These are phyloP conservation scores for Mormyrops boulengeri DNA, from an alignment of 2,797 vertebrate genomes.

Conservation along the genomic window DNA sequence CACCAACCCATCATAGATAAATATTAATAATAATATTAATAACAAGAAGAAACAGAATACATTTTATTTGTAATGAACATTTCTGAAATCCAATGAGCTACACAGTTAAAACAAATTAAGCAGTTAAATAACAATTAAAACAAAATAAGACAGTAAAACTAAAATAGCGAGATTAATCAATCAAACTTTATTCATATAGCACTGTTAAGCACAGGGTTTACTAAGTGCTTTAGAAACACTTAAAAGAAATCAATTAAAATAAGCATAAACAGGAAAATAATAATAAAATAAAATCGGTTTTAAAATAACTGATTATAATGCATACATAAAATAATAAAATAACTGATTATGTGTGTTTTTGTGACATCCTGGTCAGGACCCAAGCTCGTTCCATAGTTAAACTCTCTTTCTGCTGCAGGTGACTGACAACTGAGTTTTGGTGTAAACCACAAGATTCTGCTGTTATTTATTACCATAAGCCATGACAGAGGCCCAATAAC, in stretches of 20 bases:
- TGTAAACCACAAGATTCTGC: background rate
- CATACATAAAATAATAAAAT: too few relatives aligned
- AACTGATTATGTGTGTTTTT: background rate
- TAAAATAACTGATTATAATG: too few relatives aligned
- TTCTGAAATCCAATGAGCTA: too few relatives aligned
- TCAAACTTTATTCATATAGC: background rate
- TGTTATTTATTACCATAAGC: background rate
- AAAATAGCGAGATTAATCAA: background rate
- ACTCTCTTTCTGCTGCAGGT: background rate
- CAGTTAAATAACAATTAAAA: too few relatives aligned
- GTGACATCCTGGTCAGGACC: background rate
- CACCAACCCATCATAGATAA: background rate
- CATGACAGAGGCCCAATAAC: background rate
- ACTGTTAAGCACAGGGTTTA: background rate
- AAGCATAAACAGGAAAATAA: too few relatives aligned
- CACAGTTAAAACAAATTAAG: too few relatives aligned
- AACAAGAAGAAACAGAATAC: background rate
- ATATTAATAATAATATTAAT: background rate
- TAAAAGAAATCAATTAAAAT: too few relatives aligned
- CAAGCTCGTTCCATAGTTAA: background rate
- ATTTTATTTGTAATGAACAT: too few relatives aligned
- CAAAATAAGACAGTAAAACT: background rate
- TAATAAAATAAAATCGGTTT: too few relatives aligned
- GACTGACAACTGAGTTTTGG: background rate
- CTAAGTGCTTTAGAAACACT: too few relatives aligned